Base-by-base conservation (phyloP, 1,140 invertebrate genomes). In the Parapsyche elsis region DNA sequence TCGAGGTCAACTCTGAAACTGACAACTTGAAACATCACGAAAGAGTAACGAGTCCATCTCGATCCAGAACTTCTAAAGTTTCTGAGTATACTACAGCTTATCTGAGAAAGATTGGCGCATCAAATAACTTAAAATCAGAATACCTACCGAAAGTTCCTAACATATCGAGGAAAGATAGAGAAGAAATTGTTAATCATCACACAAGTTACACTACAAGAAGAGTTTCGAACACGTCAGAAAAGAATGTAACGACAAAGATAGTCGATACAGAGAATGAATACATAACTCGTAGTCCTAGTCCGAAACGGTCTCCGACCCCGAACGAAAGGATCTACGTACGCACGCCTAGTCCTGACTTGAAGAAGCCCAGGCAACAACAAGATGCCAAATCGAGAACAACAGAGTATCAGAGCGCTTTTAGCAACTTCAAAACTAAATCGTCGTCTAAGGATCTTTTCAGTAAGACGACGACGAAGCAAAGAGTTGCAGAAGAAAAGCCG, bases 51-150 rank as follows among this genome's bases (percentile, higher is more conserved):
- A 67, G 76, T 30, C 67, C 73, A 23, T 23, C 78, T 23, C 79
- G 74, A 71, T 57, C 76, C 21, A 81, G 64, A 53, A 73, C 45
- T 53, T 83, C 2, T 86, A 87, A 84, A 86, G 87, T 74, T 86
- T 89, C 79, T 86, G 88, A 89, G 74, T 89, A 89, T 59, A 88
- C 88, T 12, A 86, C 88, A 7, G 88, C 88, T 46, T 89, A 89
- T 74, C 87, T 89, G 87, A 89, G 89, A 64, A 89, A 88, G 80
- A 86, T 89, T 9, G 86, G 88, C 9, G 77, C 59, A 61, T 83
- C 82, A 7, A 83, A 81, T 67, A 83, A 83, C 49, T 78, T 83
- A 14, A 83, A 83, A 81, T 78, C 82, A 0, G 82, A 83, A 80
- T 80, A 74, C n/a, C 64, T 80, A 64, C 82, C 80, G 49, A 83